These are phyloP conservation scores for Samia ricini DNA, from an alignment of 1,140 invertebrate species.

Conservation along the genomic window DNA sequence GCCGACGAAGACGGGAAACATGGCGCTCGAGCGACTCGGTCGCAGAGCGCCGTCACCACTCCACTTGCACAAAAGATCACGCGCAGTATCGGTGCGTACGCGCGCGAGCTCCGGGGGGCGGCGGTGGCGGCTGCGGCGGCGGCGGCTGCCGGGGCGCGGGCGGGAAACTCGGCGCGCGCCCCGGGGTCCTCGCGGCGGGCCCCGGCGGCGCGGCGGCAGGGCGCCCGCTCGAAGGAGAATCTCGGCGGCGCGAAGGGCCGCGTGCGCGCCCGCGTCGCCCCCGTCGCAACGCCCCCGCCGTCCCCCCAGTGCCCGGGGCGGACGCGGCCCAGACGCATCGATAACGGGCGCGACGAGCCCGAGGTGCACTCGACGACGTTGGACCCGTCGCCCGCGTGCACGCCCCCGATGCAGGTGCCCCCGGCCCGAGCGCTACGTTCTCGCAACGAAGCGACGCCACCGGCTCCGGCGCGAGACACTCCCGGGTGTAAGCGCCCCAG, in stretches of 20 bases:
- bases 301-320: too few relatives aligned
- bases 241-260: conserved; percentile 37
- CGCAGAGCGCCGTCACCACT: conserved; percentile 21
- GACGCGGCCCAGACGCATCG: conserved; percentile 20
- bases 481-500: conserved; percentile 18
- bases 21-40: conserved; percentile 32
- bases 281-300: conserved; percentile 30
- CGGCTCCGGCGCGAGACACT: too few relatives aligned
- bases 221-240: conserved; percentile 54
- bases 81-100: conserved; percentile 25
- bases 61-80: conserved; percentile 29
- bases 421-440: conserved; percentile 24
- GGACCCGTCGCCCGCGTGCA: conserved; percentile 29
- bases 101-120: conserved; percentile 25
- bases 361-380: conserved; percentile 47
- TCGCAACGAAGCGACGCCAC: conserved; percentile 24
- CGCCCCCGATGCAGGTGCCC: too few relatives aligned
- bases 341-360: conserved; percentile 21
- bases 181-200: conserved; percentile 48
- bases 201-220: conserved; percentile 43
- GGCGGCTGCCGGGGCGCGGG: conserved; percentile 28
- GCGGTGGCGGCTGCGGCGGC: conserved; percentile 24
- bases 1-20: conserved; percentile 18
- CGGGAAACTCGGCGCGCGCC: conserved; percentile 61
- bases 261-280: conserved; percentile 37